Conservation (phyloP, 2,888 invertebrate species). For the Allolobophora icterica region DNA sequence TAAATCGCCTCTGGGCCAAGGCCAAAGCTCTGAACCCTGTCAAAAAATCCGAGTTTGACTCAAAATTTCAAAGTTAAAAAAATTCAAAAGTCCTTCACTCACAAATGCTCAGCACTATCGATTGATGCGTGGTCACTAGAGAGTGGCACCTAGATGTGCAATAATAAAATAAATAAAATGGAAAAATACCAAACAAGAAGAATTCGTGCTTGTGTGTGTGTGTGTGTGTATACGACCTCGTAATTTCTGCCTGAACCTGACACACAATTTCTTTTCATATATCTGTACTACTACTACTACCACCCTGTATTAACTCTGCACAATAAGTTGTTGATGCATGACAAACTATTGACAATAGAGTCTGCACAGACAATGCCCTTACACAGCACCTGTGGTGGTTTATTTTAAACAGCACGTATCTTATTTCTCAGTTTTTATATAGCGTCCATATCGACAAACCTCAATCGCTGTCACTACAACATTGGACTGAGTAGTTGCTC, state of each 20-base stretch:
- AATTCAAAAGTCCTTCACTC: no score
- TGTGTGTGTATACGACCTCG: background rate
- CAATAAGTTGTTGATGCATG: background rate
- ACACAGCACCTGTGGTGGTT: no score
- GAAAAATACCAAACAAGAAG: no score
- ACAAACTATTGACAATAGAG: background rate
- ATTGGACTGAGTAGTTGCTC: no score
- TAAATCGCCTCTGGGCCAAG: background rate
- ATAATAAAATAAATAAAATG: no score
- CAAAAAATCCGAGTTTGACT: background rate
- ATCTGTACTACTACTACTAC: background rate
- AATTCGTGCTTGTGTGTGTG: no score
- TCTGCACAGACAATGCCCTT: background rate
- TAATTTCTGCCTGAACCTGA: background rate
- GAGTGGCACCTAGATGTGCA: no score
- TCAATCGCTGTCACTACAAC: background rate
- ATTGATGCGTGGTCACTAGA: no score
- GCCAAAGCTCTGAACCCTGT: no score
- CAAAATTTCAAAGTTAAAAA: no score
- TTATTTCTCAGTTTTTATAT: background rate
- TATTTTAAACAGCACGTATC: background rate
- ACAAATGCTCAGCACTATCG: no score
- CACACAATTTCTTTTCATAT: background rate
- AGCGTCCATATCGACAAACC: background rate
- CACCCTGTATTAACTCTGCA: background rate